These are phyloP conservation scores for Pteronotus mesoamericanus DNA, from an alignment of 2,797 vertebrate species.

Conservation along the genomic window DNA sequence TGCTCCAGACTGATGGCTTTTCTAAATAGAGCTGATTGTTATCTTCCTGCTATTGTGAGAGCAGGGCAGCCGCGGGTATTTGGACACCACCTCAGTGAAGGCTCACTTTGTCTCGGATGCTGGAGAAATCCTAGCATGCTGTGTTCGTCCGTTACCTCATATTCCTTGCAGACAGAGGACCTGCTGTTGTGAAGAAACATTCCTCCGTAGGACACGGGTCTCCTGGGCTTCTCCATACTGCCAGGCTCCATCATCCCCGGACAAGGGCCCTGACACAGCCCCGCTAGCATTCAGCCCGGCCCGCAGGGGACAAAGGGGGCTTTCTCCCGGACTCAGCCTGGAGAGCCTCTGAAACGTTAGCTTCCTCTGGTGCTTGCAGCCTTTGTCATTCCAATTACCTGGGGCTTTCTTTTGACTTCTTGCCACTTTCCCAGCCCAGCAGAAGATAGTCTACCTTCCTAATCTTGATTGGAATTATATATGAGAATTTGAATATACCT, in stretches of 20 bases:
- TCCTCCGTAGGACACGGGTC: constrained; percentile 75
- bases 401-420: constrained; percentile 72
- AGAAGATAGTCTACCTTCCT: constrained; percentile 69
- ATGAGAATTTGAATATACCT: background rate
- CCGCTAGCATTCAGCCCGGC: constrained; percentile 65
- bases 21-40: constrained; percentile 56
- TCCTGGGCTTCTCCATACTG: constrained; percentile 76
- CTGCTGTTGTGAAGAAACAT: constrained; percentile 81
- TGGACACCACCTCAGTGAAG: constrained; percentile 48
- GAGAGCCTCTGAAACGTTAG: constrained; percentile 81
- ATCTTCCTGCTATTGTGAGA: constrained; percentile 49
- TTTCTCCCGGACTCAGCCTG: constrained; percentile 53
- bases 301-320: constrained; percentile 74
- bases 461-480: constrained; percentile 34
- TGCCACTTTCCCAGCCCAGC: constrained; percentile 81
- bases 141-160: constrained; percentile 70
- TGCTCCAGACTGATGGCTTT: constrained; percentile 20
- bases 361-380: constrained; percentile 62
- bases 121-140: constrained; percentile 78
- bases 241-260: constrained; percentile 78
- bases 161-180: constrained; percentile 78
- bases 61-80: constrained; percentile 25
- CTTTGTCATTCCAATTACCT: constrained; percentile 78
- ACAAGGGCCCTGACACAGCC: constrained; percentile 76
- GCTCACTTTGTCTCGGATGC: constrained; percentile 64